Evolutionary conservation across 1,140 invertebrate species (phyloP).

Genomic region (Sarcophaga bullata): DNA sequence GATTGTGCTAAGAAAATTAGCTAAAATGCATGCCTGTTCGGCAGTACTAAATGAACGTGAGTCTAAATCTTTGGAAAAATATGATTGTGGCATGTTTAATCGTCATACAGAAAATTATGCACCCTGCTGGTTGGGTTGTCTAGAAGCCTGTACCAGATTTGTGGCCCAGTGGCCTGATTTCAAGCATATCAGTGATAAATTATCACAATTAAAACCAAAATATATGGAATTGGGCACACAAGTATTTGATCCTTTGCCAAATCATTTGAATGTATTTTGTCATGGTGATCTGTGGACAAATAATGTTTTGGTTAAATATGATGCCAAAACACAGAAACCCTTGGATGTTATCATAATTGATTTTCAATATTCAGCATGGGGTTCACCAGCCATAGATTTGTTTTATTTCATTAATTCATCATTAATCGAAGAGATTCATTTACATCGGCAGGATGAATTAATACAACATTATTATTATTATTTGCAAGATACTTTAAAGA

Average conservation of each 20-base stretch:
- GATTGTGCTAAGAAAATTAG: slow-evolving; percentile 69
- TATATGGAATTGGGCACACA: slow-evolving; percentile 60
- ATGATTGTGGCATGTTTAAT: slow-evolving; percentile 62
- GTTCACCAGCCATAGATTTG: slow-evolving; percentile 61
- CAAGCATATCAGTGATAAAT: slow-evolving; percentile 54
- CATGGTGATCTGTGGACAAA: slow-evolving; percentile 77
- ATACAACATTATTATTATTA: slow-evolving; percentile 54
- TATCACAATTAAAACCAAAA: slow-evolving; percentile 49
- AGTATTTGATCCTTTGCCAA: slow-evolving; percentile 58
- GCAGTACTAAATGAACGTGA: slow-evolving; percentile 60
- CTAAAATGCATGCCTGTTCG: slow-evolving; percentile 71
- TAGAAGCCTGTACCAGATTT: slow-evolving; percentile 50
- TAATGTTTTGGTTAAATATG: slow-evolving; percentile 74
- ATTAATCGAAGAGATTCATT: slow-evolving; percentile 54
- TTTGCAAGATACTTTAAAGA: slow-evolving; percentile 52
- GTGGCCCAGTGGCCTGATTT: slow-evolving; percentile 53
- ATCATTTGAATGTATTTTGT: slow-evolving; percentile 71
- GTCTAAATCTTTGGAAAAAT: slow-evolving; percentile 50
- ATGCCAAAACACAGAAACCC: slow-evolving; percentile 64
- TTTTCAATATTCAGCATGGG: slow-evolving; percentile 62
- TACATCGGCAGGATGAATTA: slow-evolving; percentile 55
- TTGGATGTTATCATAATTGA: slow-evolving; percentile 66
- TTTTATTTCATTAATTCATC: slow-evolving; percentile 63
- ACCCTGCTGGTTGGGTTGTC: slow-evolving; percentile 52
- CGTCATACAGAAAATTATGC: slow-evolving; percentile 58